A percentile compares a stretch with the other conserved stretches of the same genome.
Evolutionary conservation across 2,113 vertebrate genomes (phyloP).

Genomic region (Vulpes vulpes): DNA sequence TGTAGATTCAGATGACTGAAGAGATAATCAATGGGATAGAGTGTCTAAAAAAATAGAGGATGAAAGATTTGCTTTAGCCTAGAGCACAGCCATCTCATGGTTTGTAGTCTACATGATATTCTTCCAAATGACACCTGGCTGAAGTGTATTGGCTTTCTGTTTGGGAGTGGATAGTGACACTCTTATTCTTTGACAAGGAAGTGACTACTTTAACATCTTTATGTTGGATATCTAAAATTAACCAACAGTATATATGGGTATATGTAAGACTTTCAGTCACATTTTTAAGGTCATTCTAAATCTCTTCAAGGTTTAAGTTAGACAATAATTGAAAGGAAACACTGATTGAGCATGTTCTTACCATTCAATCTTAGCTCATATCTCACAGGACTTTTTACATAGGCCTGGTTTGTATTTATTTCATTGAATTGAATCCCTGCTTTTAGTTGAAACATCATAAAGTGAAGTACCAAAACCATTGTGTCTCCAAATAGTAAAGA

Average conservation of each 20-base stretch:
- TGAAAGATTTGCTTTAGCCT: neutral
- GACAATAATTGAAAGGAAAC: neutral
- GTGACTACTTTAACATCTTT: neutral
- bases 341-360: neutral
- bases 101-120: neutral
- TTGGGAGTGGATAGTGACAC: neutral
- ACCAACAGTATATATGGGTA: neutral
- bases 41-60: neutral
- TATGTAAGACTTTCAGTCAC: neutral
- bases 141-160: neutral
- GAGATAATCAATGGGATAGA: neutral
- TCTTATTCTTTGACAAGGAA: neutral
- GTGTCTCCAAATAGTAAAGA: neutral
- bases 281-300: neutral
- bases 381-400: neutral
- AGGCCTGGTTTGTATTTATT: neutral
- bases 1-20: neutral
- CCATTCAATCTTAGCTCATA: neutral
- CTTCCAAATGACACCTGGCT: neutral
- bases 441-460: slow-evolving; percentile 37
- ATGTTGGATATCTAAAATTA: slow-evolving; percentile 25
- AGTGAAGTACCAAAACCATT: neutral
- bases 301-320: neutral
- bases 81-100: neutral
- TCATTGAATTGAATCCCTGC: slow-evolving; percentile 12